Conservation (phyloP, 2,797 vertebrate genomes). For the Enteromius unitaeniatus region DNA sequence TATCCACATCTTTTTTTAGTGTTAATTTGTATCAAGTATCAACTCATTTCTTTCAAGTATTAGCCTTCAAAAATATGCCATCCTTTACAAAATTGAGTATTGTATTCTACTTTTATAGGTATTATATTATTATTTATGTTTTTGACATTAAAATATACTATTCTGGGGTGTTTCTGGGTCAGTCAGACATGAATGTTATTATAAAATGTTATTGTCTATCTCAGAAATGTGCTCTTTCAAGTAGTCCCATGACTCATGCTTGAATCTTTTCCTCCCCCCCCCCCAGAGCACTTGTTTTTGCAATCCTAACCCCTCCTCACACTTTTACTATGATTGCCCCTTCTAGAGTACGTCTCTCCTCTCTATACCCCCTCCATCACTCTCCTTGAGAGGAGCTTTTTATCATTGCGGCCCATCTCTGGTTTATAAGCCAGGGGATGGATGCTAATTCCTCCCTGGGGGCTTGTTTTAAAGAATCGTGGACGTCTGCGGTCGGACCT, state of each 20-base stretch:
- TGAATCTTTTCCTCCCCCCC: background rate
- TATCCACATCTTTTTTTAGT: no score
- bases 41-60: background rate
- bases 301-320: conserved; percentile 5
- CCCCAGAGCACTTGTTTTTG: conserved; percentile 15
- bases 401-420: conserved; percentile 80
- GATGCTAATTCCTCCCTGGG: conserved; percentile 81
- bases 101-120: background rate
- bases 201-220: conserved; percentile 13
- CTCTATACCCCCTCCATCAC: conserved; percentile 58
- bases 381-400: conserved; percentile 81
- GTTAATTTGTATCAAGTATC: background rate
- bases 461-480: conserved; percentile 76
- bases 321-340: conserved; percentile 24
- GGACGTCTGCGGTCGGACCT: conserved; percentile 75
- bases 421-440: conserved; percentile 81
- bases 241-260: conserved; percentile 2
- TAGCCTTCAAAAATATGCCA: background rate
- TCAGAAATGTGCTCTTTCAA: conserved; percentile 24
- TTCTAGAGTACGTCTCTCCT: conserved; percentile 17
- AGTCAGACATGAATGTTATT: conserved; percentile 11
- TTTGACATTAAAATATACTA: background rate
- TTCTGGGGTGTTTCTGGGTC: conserved; percentile 4
- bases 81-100: background rate
- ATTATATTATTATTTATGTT: background rate